Evolutionary conservation across 2,888 invertebrate genomes (phyloP).

Genomic region (Tinea trinotella): DNA sequence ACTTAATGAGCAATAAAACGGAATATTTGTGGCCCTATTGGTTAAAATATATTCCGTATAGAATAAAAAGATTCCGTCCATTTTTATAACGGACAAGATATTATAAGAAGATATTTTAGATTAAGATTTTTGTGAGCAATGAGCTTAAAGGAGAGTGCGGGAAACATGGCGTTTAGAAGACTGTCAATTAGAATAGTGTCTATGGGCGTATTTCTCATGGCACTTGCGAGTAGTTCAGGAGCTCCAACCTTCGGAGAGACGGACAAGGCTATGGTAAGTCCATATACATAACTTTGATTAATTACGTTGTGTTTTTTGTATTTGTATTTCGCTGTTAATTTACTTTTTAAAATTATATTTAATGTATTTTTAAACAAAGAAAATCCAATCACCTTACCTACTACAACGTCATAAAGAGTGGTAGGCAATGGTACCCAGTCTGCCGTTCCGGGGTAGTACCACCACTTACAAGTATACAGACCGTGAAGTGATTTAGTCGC

Average conservation of each 20-base stretch:
- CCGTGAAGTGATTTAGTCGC: too few species aligned
- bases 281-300: too few species aligned
- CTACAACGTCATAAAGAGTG: too few species aligned
- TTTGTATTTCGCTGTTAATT: too few species aligned
- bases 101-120: slow-evolving; percentile 26
- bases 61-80: slow-evolving; percentile 45
- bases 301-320: too few species aligned
- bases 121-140: slow-evolving; percentile 30
- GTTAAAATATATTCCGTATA: slow-evolving; percentile 34
- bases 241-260: slow-evolving; percentile 56
- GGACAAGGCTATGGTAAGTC: slow-evolving; percentile 62
- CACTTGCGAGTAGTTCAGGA: slow-evolving; percentile 49
- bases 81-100: slow-evolving; percentile 26
- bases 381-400: too few species aligned
- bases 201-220: slow-evolving; percentile 39
- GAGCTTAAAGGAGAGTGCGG: slow-evolving; percentile 39
- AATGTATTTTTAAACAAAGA: too few species aligned
- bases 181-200: slow-evolving; percentile 50
- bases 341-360: too few species aligned
- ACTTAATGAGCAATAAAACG: slow-evolving; percentile 23
- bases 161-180: slow-evolving; percentile 47
- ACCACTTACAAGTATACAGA: too few species aligned
- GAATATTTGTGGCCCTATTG: slow-evolving; percentile 35
- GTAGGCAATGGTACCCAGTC: too few species aligned
- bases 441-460: too few species aligned